These are phyloP conservation scores for Labia minor DNA, from an alignment of 2,888 invertebrate species.

Conservation along the genomic window DNA sequence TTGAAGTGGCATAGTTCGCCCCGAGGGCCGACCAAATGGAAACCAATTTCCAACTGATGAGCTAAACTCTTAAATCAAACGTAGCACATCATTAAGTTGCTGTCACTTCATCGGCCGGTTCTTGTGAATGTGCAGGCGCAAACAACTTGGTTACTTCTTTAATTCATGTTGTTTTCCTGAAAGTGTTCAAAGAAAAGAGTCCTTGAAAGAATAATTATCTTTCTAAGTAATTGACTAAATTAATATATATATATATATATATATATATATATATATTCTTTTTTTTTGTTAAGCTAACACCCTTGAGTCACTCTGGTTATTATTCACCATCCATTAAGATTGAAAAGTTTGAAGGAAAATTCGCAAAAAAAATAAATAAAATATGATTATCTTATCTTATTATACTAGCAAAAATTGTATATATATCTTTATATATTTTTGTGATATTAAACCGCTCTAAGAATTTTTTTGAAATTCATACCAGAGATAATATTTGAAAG, in stretches of 20 bases:
- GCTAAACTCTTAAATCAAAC: conserved; percentile 13
- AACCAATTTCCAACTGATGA: conserved; percentile 2
- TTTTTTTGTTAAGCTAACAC: not conserved
- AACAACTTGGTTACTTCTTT: conserved; percentile 13
- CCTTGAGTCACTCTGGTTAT: too few species aligned
- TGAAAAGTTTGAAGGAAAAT: too few species aligned
- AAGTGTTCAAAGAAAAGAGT: not conserved
- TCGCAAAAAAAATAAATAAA: too few species aligned
- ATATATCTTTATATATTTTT: too few species aligned
- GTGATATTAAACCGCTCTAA: too few species aligned
- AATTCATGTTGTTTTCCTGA: not conserved
- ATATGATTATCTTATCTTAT: too few species aligned
- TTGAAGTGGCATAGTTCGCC: conserved; percentile 2
- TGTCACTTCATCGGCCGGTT: not conserved
- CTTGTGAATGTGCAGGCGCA: not conserved
- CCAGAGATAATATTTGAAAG: too few species aligned
- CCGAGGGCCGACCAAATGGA: not conserved
- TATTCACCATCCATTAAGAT: too few species aligned
- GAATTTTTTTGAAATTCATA: too few species aligned
- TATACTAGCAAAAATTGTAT: too few species aligned
- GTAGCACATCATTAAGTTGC: conserved; percentile 8
- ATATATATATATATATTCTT: too few species aligned
- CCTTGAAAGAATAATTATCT: not conserved
- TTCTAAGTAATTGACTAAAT: not conserved
- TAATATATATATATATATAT: too few species aligned